Conservation (phyloP, 2,797 vertebrate species). For the Catharus ustulatus region DNA sequence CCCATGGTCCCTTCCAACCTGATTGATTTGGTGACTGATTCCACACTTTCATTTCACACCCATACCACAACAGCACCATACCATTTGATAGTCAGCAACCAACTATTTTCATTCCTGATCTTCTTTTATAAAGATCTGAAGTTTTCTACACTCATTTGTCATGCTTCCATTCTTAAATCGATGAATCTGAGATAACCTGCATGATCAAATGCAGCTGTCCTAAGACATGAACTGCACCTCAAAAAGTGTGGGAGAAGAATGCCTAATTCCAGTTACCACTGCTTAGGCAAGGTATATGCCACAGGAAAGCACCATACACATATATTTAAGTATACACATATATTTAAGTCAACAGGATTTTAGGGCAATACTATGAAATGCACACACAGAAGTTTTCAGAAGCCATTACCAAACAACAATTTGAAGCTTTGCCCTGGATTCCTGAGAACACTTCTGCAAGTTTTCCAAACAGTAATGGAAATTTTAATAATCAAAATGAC, state of each 20-base stretch:
- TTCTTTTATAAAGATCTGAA: neutral
- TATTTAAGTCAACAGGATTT: neutral
- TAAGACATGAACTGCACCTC: neutral
- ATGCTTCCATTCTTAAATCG: neutral
- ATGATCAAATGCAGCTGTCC: neutral
- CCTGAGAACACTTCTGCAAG: neutral
- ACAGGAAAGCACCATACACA: neutral
- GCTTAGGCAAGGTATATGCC: neutral
- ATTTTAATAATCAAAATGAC: neutral
- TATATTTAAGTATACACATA: neutral
- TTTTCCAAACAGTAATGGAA: neutral
- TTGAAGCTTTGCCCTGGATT: neutral
- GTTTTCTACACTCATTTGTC: neutral
- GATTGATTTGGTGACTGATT: neutral
- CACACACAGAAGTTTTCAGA: neutral
- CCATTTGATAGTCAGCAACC: neutral
- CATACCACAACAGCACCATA: neutral
- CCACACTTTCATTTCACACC: neutral
- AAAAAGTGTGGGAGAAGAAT: neutral
- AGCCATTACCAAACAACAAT: neutral
- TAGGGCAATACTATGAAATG: neutral
- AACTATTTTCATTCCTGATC: neutral
- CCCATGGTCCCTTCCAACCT: neutral
- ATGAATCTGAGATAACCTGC: neutral
- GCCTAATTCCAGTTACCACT: neutral